Evolutionary conservation across 1,140 invertebrate genomes (phyloP).

Genomic region (Nephila pilipes): DNA sequence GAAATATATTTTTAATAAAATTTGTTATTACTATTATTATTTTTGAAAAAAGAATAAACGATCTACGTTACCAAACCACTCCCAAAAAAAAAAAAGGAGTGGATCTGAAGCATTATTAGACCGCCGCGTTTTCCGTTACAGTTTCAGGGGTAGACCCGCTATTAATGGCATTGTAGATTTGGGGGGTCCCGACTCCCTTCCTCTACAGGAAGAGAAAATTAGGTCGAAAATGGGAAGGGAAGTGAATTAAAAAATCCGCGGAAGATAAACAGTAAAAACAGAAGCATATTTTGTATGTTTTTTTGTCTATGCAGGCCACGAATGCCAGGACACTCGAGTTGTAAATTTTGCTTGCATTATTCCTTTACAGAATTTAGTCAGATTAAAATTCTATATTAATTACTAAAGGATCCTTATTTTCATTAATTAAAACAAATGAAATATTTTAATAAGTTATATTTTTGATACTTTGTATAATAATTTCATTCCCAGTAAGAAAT

Average conservation of each 20-base stretch:
- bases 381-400: too few relatives aligned
- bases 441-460: too few relatives aligned
- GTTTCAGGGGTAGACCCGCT: neutral
- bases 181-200: neutral
- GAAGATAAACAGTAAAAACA: neutral
- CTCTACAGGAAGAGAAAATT: conserved; percentile 35
- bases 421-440: neutral
- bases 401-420: too few relatives aligned
- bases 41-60: too few relatives aligned
- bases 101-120: neutral
- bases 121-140: neutral
- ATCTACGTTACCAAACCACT: neutral
- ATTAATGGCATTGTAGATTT: conserved; percentile 4
- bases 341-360: too few relatives aligned
- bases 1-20: too few relatives aligned
- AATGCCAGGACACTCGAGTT: too few relatives aligned
- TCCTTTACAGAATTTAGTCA: too few relatives aligned
- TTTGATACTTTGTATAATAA: too few relatives aligned
- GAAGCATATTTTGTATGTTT: neutral
- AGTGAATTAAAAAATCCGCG: neutral
- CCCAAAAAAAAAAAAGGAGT: neutral
- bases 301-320: too few relatives aligned
- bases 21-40: too few relatives aligned
- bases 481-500: too few relatives aligned
- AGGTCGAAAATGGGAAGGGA: conserved; percentile 1